Base-by-base conservation (phyloP, 2,888 invertebrate species). In the Formica aserva region DNA sequence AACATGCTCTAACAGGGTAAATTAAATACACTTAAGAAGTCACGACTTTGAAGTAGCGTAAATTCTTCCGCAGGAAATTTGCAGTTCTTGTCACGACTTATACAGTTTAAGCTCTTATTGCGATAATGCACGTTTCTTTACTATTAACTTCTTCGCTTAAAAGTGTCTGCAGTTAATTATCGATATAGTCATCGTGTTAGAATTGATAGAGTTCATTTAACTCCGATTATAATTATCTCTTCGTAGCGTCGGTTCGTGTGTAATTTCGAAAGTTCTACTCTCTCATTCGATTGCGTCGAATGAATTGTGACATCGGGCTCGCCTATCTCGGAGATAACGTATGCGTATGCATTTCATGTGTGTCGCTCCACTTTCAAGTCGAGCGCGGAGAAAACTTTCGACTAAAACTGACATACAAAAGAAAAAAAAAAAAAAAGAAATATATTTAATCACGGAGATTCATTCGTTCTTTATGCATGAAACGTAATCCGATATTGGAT, bases 401-500 rank as follows among this genome's bases (percentile, higher is more conserved):
- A 62, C 26, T 35, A 3, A 22, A 72, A 72, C 22, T 60, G 78
- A 62, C 32, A 60, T 22, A 45, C 4, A 67, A 29, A 77, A 26
- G 66, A 74, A 75, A 76, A n/a, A 22, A 48, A 66, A 66, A 22
- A 76, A 22, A 55, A 74, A 76, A 76, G n/a, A 32, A 52, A 67
- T 29, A 55, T 55, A 77, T 77, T 77, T 67, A 77, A 77, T 77
- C 67, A 77, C 45, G 38, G 71, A 80, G 60, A 72, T 80, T 13
- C 71, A 60, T 60, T 78, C 71, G 78, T 71, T 80, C 72, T 80
- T 80, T 80, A 80, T 80, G 78, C 71, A 80, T 80, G 48, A 72
- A 71, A 80, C 78, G 62, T 80, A 80, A 80, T 80, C 71, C 78
- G 45, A 80, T 80, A 80, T 80, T 80, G 78, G 78, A 71, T 60